Percentiles rank a stretch among this genome's conserved stretches.
phyloP scores from a whole-genome alignment of 2,797 vertebrate species.

The Neomorphus geoffroyi region DNA sequence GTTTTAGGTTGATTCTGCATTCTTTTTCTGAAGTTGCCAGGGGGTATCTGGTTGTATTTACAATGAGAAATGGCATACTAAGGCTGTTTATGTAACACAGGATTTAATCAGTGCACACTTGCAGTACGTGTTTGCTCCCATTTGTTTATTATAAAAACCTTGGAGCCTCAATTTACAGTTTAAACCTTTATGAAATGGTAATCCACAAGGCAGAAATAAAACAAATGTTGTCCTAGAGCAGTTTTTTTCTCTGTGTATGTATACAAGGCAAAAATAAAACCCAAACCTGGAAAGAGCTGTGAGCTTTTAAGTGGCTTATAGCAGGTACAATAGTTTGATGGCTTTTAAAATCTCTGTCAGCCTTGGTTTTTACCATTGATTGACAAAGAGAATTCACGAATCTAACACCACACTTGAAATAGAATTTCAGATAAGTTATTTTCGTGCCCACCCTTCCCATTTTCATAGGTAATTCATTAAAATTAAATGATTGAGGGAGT shows the following conservation, averaged over 20 bases:
- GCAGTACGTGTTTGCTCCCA: neutral
- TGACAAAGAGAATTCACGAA: neutral
- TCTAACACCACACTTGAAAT: neutral
- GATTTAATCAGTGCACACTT: conserved; percentile 17
- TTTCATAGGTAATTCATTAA: neutral
- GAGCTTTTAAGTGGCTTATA: neutral
- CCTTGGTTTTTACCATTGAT: neutral
- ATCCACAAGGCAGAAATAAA: neutral
- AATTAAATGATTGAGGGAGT: neutral
- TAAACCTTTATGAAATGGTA: neutral
- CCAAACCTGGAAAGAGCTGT: neutral
- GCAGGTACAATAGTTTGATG: neutral
- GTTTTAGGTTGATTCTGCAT: neutral
- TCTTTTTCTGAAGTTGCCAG: neutral
- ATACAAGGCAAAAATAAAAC: neutral
- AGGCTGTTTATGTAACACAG: conserved; percentile 15
- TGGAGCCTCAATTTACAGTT: neutral
- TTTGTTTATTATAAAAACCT: conserved; percentile 16
- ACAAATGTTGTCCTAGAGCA: neutral
- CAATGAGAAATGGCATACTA: neutral
- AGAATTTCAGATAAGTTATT: neutral
- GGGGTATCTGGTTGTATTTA: conserved; percentile 4
- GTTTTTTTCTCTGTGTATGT: neutral
- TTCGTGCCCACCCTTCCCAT: neutral
- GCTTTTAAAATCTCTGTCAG: neutral